Evolutionary conservation across 2,888 invertebrate genomes (phyloP).

Genomic region (Tryphoninae sp.): DNA sequence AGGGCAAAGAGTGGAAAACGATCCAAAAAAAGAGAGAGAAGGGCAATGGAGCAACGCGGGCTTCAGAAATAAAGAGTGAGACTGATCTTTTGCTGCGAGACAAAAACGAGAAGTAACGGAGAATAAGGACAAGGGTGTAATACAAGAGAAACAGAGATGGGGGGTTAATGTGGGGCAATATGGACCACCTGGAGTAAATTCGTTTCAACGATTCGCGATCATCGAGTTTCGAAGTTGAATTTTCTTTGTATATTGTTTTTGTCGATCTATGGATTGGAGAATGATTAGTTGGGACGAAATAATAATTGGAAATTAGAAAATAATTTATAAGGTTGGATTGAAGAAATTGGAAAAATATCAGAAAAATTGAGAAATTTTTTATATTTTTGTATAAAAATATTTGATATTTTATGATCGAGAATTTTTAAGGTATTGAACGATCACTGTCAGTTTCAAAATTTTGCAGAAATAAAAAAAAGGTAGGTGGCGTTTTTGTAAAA

Average conservation of each 20-base stretch:
- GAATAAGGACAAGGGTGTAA: slow-evolving; percentile 20
- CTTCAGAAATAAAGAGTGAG: slow-evolving; percentile 54
- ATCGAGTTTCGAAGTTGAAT: not conserved
- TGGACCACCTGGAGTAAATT: slow-evolving; percentile 16
- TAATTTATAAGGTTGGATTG: too few relatives aligned
- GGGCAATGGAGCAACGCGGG: slow-evolving; percentile 68
- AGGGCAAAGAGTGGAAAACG: slow-evolving; percentile 21
- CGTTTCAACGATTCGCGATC: not conserved
- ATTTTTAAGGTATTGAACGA: too few relatives aligned
- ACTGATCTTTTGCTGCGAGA: slow-evolving; percentile 54
- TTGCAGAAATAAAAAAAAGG: too few relatives aligned
- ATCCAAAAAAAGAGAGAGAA: slow-evolving; percentile 57
- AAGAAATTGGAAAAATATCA: too few relatives aligned
- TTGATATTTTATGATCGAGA: too few relatives aligned
- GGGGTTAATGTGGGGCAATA: slow-evolving; percentile 45
- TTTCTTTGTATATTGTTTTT: not conserved
- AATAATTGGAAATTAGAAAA: too few relatives aligned
- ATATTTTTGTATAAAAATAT: too few relatives aligned
- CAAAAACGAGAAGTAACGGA: slow-evolving; percentile 25
- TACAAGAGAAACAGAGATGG: slow-evolving; percentile 2
- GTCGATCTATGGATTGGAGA: too few relatives aligned
- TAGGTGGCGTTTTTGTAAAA: too few relatives aligned
- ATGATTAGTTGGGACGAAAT: too few relatives aligned
- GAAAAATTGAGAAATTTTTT: too few relatives aligned
- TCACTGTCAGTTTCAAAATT: too few relatives aligned